Conservation (phyloP, 2,888 invertebrate species). For the Spisula subtruncata region DNA sequence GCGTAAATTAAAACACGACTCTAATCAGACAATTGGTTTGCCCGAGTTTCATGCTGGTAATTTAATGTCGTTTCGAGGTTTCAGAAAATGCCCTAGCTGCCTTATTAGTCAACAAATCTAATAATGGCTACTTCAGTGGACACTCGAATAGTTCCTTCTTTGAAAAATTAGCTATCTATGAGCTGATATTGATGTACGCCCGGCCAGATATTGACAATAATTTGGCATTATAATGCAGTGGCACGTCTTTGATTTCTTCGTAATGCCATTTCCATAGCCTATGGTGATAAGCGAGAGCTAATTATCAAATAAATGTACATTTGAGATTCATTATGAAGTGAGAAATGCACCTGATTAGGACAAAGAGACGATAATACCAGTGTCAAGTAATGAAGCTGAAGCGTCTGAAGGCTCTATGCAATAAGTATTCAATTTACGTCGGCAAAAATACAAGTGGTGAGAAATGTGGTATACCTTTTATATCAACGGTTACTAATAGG, state of each 20-base stretch:
- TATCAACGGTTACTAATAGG: too few relatives aligned
- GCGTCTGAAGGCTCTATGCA: background rate
- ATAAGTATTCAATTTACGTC: too few relatives aligned
- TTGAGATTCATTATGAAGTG: background rate
- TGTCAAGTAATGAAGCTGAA: background rate
- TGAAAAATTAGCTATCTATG: slow-evolving; percentile 4
- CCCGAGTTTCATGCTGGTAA: background rate
- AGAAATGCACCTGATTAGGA: background rate
- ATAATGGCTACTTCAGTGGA: slow-evolving; percentile 21
- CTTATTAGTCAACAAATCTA: slow-evolving; percentile 25
- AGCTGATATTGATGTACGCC: background rate
- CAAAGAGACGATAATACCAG: background rate
- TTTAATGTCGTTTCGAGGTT: slow-evolving; percentile 20
- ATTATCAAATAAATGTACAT: slow-evolving; percentile 15
- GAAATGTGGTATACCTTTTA: too few relatives aligned
- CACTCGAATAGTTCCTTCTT: slow-evolving; percentile 9
- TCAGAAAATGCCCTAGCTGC: slow-evolving; percentile 23
- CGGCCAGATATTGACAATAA: slow-evolving; percentile 20
- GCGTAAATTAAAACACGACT: background rate
- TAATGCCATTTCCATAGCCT: background rate
- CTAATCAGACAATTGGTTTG: slow-evolving; percentile 20
- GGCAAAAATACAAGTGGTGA: too few relatives aligned
- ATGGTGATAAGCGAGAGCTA: background rate
- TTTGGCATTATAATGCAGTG: slow-evolving; percentile 3
- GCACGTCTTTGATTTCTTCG: background rate